These are phyloP conservation scores for Meliscaeva auricollis DNA, from an alignment of 2,888 invertebrate species.

Conservation along the genomic window DNA sequence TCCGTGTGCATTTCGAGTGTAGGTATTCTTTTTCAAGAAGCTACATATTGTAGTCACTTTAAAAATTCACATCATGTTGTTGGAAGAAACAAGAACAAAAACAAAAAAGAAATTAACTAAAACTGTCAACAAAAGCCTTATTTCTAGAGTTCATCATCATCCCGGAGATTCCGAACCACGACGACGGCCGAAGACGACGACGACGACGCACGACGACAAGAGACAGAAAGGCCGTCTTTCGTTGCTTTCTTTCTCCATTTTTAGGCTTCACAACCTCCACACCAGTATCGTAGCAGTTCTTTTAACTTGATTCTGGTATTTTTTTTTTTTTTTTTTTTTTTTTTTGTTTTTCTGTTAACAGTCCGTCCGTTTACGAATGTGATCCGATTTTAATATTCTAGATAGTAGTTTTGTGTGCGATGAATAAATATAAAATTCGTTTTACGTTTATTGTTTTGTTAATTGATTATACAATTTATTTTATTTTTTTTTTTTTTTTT, in stretches of 20 bases:
- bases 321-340: constrained; percentile 25
- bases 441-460: constrained; percentile 82
- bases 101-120: constrained; percentile 45
- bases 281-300: constrained; percentile 76
- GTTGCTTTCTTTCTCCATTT: constrained; percentile 48
- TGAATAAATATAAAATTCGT: constrained; percentile 74
- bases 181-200: no score
- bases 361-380: constrained; percentile 71
- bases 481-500: no score
- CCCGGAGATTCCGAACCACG: constrained; percentile 75
- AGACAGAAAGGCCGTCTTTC: constrained; percentile 21
- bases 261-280: no score
- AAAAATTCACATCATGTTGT: constrained; percentile 74
- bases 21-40: background rate
- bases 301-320: constrained; percentile 58
- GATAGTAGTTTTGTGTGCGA: constrained; percentile 80
- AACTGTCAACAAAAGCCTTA: constrained; percentile 71
- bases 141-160: constrained; percentile 71
- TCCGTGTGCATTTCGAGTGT: constrained; percentile 69
- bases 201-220: constrained; percentile 41
- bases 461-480: constrained; percentile 79
- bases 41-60: constrained; percentile 38
- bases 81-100: constrained; percentile 45
- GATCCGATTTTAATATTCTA: constrained; percentile 84
- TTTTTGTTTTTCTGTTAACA: constrained; percentile 38